Evolutionary conservation across 2,888 invertebrate species (phyloP), one percentile per base, ranked within the genome.

Genomic region (Antheraea yamamai): DNA sequence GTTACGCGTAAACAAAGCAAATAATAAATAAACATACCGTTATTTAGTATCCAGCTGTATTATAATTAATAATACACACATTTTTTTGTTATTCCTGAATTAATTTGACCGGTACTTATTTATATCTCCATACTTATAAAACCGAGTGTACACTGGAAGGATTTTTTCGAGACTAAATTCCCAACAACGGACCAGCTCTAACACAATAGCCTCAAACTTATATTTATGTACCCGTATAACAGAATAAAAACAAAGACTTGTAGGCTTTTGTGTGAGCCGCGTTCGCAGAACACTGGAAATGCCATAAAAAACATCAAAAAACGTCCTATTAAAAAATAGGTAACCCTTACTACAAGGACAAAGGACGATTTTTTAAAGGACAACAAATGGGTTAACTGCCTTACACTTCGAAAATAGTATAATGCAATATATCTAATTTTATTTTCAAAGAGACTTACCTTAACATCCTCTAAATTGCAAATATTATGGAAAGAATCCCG

Each of bases 91-190:
- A 23, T 26, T 64, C 23, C 14, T 26, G 16, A 64, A 64, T 64
- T 23, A 64, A 64, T 64, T 64, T 64, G 2, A 12, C 64, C 2
- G 64, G 26, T 39, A 70, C 68, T 20, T 39, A 70, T 39, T 70
- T 39, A 18, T 61, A 10, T 74, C 39, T 72, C 61, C 72, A 72
- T 72, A 80, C 80, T 81, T 82, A 78, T 81, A 81, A 86, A 91
- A 78, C 81, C 92, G 84, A 89, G 94, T 87, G 92, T 84, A 87
- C 92, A 85, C 90, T 88, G 85, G 90, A 89, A 90, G 79, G 93
- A 91, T 92, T 92, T 94, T 94, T 94, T 92, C 90, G 78, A 89
- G 92, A 95, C 94, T 95, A 93, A 94, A 91, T 88, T 89, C 88
- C 85, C 83, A 81, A 85, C 88, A 91, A 88, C 90, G 87, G 84